Percentiles rank a stretch among this genome's conserved stretches.
Conservation (phyloP, 2,888 invertebrate genomes). For the Penaeus monodon region DNA sequence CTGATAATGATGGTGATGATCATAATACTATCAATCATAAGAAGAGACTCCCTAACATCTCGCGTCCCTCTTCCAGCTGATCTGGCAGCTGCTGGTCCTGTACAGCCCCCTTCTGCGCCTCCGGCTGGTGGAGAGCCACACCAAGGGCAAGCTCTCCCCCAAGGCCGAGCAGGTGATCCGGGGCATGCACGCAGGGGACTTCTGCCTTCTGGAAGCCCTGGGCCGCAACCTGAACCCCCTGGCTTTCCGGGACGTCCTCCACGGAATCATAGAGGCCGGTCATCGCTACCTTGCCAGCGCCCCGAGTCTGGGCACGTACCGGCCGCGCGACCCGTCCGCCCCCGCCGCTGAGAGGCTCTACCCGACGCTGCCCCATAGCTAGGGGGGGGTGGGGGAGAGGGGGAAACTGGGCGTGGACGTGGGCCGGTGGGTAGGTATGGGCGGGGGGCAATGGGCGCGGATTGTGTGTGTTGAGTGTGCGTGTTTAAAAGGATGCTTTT, state of each 20-base stretch:
- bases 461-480: too few relatives aligned
- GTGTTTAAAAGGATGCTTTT: too few relatives aligned
- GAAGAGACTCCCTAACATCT: not conserved
- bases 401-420: too few relatives aligned
- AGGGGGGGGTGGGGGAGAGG: not conserved
- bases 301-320: conserved; percentile 17
- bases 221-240: conserved; percentile 54
- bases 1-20: too few relatives aligned
- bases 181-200: conserved; percentile 58
- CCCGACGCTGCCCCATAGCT: conserved; percentile 29
- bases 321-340: conserved; percentile 13
- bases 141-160: not conserved
- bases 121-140: conserved; percentile 29
- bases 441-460: too few relatives aligned
- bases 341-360: conserved; percentile 1
- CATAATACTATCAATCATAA: too few relatives aligned
- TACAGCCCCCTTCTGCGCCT: conserved; percentile 35
- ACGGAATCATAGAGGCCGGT: not conserved
- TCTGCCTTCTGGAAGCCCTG: conserved; percentile 57
- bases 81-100: conserved; percentile 41
- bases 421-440: not conserved
- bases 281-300: conserved; percentile 3
- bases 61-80: conserved; percentile 29
- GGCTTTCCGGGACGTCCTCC: conserved; percentile 50
- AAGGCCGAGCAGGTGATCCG: conserved; percentile 38